Evolutionary conservation across 1,140 invertebrate species (phyloP), one percentile per base, ranked within the genome.

Genomic region (Pseudomyrmex dendroicus): DNA sequence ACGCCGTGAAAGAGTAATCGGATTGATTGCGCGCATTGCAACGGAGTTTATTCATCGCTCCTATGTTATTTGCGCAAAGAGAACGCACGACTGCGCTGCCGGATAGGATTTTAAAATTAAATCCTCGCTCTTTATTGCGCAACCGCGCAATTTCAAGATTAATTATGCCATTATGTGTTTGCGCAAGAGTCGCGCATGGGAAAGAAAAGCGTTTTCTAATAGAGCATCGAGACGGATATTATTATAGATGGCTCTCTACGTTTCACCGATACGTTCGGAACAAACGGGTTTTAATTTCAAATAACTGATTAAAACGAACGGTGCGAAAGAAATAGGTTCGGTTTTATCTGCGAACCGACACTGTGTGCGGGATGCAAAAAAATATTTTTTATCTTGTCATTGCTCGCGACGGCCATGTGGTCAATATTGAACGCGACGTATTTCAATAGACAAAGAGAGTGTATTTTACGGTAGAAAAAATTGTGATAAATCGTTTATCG

Each of bases 401-500:
- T 68, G 12, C n/a, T 12, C 7, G 44, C 20, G 17, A 10, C 48
- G 62, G 66, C 61, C 35, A 56, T 22, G 50, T n/a, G 63, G 9
- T 44, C 63, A 56, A 2, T 25, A 25, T 22, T n/a, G 9, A 17
- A 63, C 12, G 20, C 15, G n/a, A n/a, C 25, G 17, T n/a, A 57
- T 59, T 56, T 57, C 15, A 15, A 5, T 25, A 15, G 56, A n/a
- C 9, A 35, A 2, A 15, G 63, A 63, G n/a, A 25, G 22, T 61
- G 22, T 8, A 22, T 35, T 70, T 70, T 25, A 12, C 15, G 15
- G 1, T n/a, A 17, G 20, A 72, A 68, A 78, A 72, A 35, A 35
- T 35, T 35, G 25, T 72, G 20, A 78, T 57, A 78, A 80, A 72
- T 48, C 54, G 3, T 67, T 78, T 59, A 70, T 70, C 64, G 10